Percentiles rank a stretch among this genome's conserved stretches.
Conservation (phyloP, 1,140 invertebrate species). For the Lordiphosa collinella region DNA sequence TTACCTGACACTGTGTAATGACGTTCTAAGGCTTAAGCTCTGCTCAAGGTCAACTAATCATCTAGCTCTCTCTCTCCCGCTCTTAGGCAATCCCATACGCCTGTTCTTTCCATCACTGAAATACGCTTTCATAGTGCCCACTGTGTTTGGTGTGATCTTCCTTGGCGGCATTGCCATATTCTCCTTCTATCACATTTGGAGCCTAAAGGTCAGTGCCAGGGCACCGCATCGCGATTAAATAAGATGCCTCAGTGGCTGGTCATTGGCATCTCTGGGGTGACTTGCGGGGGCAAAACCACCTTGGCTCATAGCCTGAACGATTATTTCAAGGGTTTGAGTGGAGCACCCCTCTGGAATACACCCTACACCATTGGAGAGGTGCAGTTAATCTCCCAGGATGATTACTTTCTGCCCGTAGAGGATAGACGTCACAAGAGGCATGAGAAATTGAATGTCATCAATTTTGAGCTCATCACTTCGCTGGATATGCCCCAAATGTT, state of each 20-base stretch:
- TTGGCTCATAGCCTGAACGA: conserved; percentile 83
- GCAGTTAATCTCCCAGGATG: conserved; percentile 86
- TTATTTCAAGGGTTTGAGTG: conserved; percentile 73
- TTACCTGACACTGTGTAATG: conserved; percentile 26
- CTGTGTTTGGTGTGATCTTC: conserved; percentile 83
- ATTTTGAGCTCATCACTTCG: conserved; percentile 88
- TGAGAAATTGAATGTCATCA: conserved; percentile 85
- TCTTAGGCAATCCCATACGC: conserved; percentile 81
- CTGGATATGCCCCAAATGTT: conserved; percentile 88
- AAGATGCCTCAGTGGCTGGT: conserved; percentile 83
- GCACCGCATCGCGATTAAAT: conserved; percentile 2
- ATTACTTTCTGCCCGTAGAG: conserved; percentile 87
- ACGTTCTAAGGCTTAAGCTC: conserved; percentile 15
- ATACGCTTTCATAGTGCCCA: conserved; percentile 83
- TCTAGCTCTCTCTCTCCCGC: not conserved
- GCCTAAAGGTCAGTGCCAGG: conserved; percentile 32
- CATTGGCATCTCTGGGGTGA: conserved; percentile 88
- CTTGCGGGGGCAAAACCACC: conserved; percentile 90
- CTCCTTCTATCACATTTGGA: conserved; percentile 83
- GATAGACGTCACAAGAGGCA: conserved; percentile 85
- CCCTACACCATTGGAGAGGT: conserved; percentile 80
- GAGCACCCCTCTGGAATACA: conserved; percentile 59
- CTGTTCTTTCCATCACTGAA: conserved; percentile 83
- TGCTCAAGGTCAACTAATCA: conserved; percentile 29
- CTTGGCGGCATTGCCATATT: conserved; percentile 84